Conservation (phyloP, 2,113 vertebrate species). For the Smithornis capensis region DNA sequence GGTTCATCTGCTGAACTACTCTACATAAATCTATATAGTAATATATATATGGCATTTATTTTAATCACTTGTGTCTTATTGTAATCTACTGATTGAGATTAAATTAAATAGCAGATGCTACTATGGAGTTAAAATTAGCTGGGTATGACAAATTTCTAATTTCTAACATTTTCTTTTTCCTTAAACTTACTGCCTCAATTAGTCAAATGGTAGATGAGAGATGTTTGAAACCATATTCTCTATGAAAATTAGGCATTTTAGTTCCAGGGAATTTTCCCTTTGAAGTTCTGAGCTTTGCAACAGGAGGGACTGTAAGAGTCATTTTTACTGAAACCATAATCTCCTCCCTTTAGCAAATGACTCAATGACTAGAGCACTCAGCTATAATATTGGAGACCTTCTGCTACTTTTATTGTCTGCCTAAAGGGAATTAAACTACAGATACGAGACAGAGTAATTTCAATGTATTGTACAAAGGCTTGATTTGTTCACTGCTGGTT, state of each 20-base stretch:
- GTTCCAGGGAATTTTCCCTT: not conserved
- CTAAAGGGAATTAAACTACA: not conserved
- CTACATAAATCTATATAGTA: not conserved
- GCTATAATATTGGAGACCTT: not conserved
- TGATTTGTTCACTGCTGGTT: not conserved
- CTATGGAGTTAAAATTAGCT: not conserved
- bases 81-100: not conserved
- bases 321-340: not conserved
- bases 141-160: not conserved
- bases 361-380: not conserved
- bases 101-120: not conserved
- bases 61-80: not conserved
- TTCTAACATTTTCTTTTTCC: not conserved
- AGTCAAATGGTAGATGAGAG: rapidly evolving
- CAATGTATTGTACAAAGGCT: not conserved
- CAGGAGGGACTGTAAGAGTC: not conserved
- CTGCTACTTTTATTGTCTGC: not conserved
- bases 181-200: not conserved
- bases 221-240: not conserved
- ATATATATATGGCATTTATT: not conserved
- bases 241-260: not conserved
- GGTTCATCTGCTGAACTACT: not conserved
- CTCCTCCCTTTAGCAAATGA: not conserved
- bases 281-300: not conserved
- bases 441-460: not conserved